Base-by-base conservation (phyloP, 2,113 vertebrate genomes). In the Sarotherodon lohbergeri region DNA sequence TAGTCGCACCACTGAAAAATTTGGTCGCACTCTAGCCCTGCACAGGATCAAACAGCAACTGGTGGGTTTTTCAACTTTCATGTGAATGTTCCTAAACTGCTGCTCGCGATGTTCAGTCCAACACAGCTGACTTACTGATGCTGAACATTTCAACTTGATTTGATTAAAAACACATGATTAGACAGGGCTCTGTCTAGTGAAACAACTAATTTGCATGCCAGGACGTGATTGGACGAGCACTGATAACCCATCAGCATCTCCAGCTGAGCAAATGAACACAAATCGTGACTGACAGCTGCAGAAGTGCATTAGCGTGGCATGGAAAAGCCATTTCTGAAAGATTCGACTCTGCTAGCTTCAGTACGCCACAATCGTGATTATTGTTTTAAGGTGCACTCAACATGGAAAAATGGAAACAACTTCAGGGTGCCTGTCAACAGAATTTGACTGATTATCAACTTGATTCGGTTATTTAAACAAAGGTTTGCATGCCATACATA, bases 81-180 rank as follows among this genome's bases (percentile, higher is more conserved):
- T 11, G 39, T 63, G 36, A 29, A 36, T 17, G 34, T 48, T 66
- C 22, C 13, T 39, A 9, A 19, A 29, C 22, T 29, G 27, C 55
- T 13, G 24, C 89, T 59, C 9, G 29, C 57, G 22, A 76, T 27
- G 50, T 81, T 2, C n/a, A 10, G 27, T 6, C 5, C 7, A 50
- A 59, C 71, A 11, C 55, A n/a, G 52, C 43, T 46, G 32, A 27
- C 10, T 29, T n/a, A 41, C 57, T 73, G 80, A 80, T 34, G n/a
- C 19, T 22, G 36, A 79, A 66, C 29, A 55, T 82, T 84, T 89
- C 9, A 54, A 68, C 36, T 12, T 39, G 32, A 87, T 93, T 89
- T 90, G 84, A 86, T 87, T 90, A 93, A 87, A 92, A 50, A 56
- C 79, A 83, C 81, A 86, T 2, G 5, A 87, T 88, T 27, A 55